Evolutionary conservation across 2,113 vertebrate species (phyloP), one percentile per base, ranked within the genome.

Genomic region (Toxotes chatareus): DNA sequence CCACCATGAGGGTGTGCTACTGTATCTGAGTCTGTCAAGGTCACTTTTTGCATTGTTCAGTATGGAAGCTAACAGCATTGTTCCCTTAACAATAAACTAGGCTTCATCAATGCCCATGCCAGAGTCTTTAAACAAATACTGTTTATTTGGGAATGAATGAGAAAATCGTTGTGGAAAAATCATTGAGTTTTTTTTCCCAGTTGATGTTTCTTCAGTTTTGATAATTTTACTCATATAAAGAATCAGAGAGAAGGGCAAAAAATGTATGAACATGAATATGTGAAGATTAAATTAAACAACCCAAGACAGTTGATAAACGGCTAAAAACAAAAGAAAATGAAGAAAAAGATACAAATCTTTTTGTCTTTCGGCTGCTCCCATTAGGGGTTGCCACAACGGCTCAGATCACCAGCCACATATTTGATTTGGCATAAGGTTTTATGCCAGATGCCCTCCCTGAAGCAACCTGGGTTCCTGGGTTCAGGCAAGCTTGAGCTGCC

Each of bases 21-120:
- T 80, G 73, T 76, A 81, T 83, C 75, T n/a, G 60, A 86, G 74
- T 83, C 88, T 85, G 83, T 76, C 92, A 93, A 93, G 91, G 91
- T 94, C 92, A 92, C 80, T 87, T 84, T 76, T 64, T 57, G 36
- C 69, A 65, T 92, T 84, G 85, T 86, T 91, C 71, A 62, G 55
- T 1, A 42, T 62, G 42, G 71, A 79, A 34, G 69, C 66, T 66
- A 71, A 76, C 17, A 32, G 23, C 23, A 5, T 42, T 75, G 66
- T 67, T 82, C 32, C 60, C 40, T 44, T 47, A 75, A 82, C 61
- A 86, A 82, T 77, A 44, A 60, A 13, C 44, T 5, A 6, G 32
- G 10, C 31, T 47, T 82, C 66, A 81, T 81, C 62, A 84, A 80
- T 72, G 66, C 36, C 32, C 53, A 71, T 1, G 7, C 27, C 23